Base-by-base conservation (phyloP, 2,113 vertebrate genomes). In the Falco punctatus region DNA sequence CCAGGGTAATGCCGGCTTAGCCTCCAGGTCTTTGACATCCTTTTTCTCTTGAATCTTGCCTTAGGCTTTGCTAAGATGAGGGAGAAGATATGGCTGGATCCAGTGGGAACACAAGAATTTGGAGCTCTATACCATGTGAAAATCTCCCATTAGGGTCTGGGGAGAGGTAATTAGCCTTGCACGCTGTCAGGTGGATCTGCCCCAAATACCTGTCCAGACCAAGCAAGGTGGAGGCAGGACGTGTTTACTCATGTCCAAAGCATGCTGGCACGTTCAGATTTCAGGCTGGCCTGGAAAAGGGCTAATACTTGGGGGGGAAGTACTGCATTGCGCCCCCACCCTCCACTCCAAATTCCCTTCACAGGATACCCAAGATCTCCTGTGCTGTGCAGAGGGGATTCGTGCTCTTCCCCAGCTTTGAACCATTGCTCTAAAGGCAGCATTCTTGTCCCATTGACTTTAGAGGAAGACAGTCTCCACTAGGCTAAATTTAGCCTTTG, bases 11-110 rank as follows among this genome's bases (percentile, higher is more conserved):
- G 42, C 30, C 57, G 72, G 66, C 71, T 64, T 84, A 85, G 89
- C 69, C 44, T 81, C 38, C 81, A 48, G 86, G 48, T 89, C 84
- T 94, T 95, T 94, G 96, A 92, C 91, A 67, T 87, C 88, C 26
- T 95, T 77, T 96, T 96, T 94, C 79, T 97, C 93, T 95, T 91
- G 86, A 94, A 89, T 92, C 91, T 95, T 92, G 83, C 95, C 83
- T 96, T 97, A 96, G 93, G 95, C 95, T 91, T 97, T 91, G 77
- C 95, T 95, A 95, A 95, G 33, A 94, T 96, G 94, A 89, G 96
- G 93, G 94, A 97, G 94, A 96, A 94, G 94, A 94, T 92, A 46
- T 96, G 93, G 40, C 94, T 96, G 93, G 65, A 96, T 96, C 91
- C 91, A 57, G 81, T 92, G 94, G 77, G 86, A 91, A 94, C 86